Conservation (phyloP, 2,113 vertebrate genomes). For the Rhabdornis inornatus region DNA sequence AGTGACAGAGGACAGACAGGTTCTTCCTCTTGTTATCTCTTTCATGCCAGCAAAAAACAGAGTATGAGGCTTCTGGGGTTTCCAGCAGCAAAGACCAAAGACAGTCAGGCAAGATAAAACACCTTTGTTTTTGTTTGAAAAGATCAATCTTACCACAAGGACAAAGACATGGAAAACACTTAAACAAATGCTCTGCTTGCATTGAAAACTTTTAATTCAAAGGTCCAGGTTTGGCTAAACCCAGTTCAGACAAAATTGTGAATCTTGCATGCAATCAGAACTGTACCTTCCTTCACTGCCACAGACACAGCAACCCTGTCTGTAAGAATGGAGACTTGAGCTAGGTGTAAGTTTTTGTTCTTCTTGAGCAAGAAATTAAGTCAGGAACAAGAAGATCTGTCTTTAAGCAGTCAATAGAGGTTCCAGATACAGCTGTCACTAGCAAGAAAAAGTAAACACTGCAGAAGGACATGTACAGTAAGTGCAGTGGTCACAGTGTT, state of each 20-base stretch:
- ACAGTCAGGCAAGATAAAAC: background rate
- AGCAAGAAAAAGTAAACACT: background rate
- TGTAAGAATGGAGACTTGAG: background rate
- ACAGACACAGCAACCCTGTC: background rate
- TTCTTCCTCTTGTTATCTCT: background rate
- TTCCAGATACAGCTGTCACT: background rate
- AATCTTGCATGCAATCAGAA: background rate
- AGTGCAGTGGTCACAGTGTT: background rate
- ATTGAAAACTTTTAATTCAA: background rate
- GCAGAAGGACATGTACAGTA: background rate
- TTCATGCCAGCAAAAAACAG: background rate
- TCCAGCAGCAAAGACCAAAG: conserved; percentile 8
- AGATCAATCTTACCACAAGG: background rate
- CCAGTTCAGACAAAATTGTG: background rate
- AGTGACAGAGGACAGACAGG: background rate
- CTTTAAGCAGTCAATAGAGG: background rate
- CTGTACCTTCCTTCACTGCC: background rate
- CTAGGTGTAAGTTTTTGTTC: background rate
- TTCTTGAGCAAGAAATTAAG: background rate
- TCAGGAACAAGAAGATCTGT: background rate
- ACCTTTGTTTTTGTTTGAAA: background rate
- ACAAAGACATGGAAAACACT: background rate
- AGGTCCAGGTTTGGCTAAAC: background rate
- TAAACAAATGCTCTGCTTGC: background rate
- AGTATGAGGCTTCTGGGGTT: background rate